Conservation (phyloP, 64 coral and sea anemone species). For the Montipora capricornis region DNA sequence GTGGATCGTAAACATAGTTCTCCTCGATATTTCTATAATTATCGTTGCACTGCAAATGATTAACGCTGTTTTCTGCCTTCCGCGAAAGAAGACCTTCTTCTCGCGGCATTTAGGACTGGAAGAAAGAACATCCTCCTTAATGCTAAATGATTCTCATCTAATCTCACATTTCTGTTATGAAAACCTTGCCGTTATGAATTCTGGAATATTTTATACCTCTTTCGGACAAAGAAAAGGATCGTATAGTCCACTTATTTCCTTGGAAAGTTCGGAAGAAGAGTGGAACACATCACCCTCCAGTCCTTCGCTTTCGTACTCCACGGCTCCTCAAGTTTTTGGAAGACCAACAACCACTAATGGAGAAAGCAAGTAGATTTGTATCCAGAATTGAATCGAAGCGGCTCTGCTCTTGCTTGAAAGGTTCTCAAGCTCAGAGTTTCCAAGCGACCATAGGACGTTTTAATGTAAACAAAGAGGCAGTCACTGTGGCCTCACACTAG, state of each 20-base stretch:
- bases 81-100: constrained; percentile 74
- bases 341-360: not conserved
- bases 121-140: not conserved
- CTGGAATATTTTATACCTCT: constrained; percentile 2
- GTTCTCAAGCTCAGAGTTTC: no score
- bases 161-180: constrained; percentile 83
- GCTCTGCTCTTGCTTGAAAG: no score
- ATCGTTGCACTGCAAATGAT: constrained; percentile 76
- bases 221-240: not conserved
- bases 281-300: not conserved
- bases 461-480: no score
- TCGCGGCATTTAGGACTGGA: constrained; percentile 45
- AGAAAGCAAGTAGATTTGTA: not conserved
- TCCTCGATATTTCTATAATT: constrained; percentile 70
- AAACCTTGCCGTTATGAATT: constrained; percentile 60
- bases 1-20: constrained; percentile 70
- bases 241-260: constrained; percentile 17
- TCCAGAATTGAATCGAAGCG: no score
- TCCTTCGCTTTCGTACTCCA: constrained; percentile 24
- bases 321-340: constrained; percentile 34
- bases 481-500: no score
- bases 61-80: constrained; percentile 77
- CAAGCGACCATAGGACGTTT: no score
- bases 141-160: constrained; percentile 66
- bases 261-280: constrained; percentile 22